These are phyloP conservation scores for Drosophila macrospina DNA, from an alignment of 2,888 invertebrate species.

Conservation along the genomic window DNA sequence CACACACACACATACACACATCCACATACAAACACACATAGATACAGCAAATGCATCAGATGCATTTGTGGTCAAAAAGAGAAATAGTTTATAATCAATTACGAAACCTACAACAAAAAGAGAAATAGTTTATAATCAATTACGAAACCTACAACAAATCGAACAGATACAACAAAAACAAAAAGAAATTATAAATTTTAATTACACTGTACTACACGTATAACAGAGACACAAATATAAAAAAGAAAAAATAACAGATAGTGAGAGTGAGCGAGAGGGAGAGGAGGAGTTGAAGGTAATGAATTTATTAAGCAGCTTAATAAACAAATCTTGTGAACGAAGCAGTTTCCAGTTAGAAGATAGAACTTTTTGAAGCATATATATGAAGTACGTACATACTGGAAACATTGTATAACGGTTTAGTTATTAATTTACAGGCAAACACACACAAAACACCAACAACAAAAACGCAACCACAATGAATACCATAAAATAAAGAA, in stretches of 20 bases:
- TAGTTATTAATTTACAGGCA: conserved; percentile 71
- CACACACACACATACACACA: conserved; percentile 34
- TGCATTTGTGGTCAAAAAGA: conserved; percentile 33
- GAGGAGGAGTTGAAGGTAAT: conserved; percentile 42
- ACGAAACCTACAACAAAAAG: too few species aligned
- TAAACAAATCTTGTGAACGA: conserved; percentile 46
- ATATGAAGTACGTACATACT: conserved; percentile 66
- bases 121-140: conserved; percentile 43
- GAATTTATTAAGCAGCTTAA: conserved; percentile 79
- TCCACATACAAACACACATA: conserved; percentile 9
- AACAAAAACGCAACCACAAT: conserved; percentile 42
- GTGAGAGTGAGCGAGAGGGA: neutral
- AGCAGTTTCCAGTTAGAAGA: conserved; percentile 52
- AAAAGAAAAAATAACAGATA: conserved; percentile 2
- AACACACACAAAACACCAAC: too few species aligned
- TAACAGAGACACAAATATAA: conserved; percentile 3
- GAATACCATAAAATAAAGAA: conserved; percentile 32
- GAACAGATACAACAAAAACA: conserved; percentile 21
- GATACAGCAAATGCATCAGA: conserved; percentile 37
- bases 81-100: conserved; percentile 49
- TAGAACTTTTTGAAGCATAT: conserved; percentile 66
- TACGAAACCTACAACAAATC: conserved; percentile 22
- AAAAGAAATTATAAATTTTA: conserved; percentile 41
- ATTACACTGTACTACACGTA: conserved; percentile 58
- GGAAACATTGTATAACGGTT: conserved; percentile 64